These are phyloP conservation scores for Acleris emargana DNA, from an alignment of 2,888 invertebrate species.

Conservation along the genomic window DNA sequence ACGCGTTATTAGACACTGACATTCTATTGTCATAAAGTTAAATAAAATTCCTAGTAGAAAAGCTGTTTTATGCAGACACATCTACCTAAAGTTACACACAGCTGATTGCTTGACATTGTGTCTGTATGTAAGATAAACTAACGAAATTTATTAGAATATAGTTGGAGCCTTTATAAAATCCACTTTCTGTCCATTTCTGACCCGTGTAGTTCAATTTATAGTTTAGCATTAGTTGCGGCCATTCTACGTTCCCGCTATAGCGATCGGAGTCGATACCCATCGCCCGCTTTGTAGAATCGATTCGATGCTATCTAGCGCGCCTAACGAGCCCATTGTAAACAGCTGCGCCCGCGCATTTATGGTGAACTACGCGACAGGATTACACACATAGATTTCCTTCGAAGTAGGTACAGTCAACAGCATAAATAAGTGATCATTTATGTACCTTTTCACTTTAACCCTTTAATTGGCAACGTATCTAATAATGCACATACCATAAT, in stretches of 20 bases:
- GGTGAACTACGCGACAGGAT: constrained; percentile 25
- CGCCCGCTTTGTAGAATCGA: background rate
- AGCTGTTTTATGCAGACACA: no score
- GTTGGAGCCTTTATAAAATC: background rate
- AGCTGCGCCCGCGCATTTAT: constrained; percentile 40
- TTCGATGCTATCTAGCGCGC: constrained; percentile 32
- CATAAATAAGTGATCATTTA: no score
- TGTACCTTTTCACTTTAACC: no score
- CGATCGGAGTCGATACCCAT: background rate
- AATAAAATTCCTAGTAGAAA: no score
- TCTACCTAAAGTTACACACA: no score
- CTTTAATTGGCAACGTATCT: no score
- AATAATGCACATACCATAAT: no score
- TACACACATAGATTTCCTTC: constrained; percentile 3
- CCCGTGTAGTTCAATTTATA: background rate
- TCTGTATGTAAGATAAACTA: background rate
- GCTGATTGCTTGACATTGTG: no score
- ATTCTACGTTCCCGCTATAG: background rate
- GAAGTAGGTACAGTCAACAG: no score
- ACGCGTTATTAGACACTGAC: no score
- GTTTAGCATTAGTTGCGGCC: background rate
- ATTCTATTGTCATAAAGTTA: no score
- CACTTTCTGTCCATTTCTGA: background rate
- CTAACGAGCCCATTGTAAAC: constrained; percentile 45
- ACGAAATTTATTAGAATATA: no score